Base-by-base conservation (phyloP, 2,888 invertebrate species). In the Epistrophe grossulariae region DNA sequence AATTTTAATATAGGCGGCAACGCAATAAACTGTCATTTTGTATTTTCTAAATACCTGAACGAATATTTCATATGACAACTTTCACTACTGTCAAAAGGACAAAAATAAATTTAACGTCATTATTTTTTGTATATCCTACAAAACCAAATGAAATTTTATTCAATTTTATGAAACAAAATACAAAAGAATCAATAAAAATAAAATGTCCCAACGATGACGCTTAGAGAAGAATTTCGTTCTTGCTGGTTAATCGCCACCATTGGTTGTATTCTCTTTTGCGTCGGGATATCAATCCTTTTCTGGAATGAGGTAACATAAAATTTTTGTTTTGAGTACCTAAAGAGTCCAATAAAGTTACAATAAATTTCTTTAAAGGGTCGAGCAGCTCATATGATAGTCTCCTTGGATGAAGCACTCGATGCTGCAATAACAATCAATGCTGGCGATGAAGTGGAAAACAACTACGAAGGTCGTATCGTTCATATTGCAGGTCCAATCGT, bases 371-470 rank as follows among this genome's bases (percentile, higher is more conserved):
- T 35, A 40, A 88, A 96, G 97, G 96, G 96, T 60, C 95, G 95
- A 92, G 97, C 97, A 4, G 97, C 97, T 11, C 95, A 96, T 91
- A 96, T 95, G 85, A 96, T 96, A 57, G 93, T 96, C 90, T 96
- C 97, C 71, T 92, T 98, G 79, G 96, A 97, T 89, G 98, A 98
- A 92, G 95, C 97, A 4, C 91, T 94, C 24, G 93, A 93, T 28
- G 93, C 93, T 85, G 94, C 94, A 4, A 93, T 95, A 17, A 79
- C 94, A 93, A 91, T 95, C 94, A 90, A 91, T 60, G 94, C 97
- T 89, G 96, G 96, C 70, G 97, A 97, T 91, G 95, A 95, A 13
- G 94, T 95, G 66, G 95, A 95, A 87, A 94, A 95, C 78, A 95
- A 94, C 4, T 96, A 96, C 90, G 96, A 97, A 90, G 96, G 96